phyloP scores from a whole-genome alignment of 1,140 invertebrate genomes.

The silkworm (Bombyx mori) region DNA sequence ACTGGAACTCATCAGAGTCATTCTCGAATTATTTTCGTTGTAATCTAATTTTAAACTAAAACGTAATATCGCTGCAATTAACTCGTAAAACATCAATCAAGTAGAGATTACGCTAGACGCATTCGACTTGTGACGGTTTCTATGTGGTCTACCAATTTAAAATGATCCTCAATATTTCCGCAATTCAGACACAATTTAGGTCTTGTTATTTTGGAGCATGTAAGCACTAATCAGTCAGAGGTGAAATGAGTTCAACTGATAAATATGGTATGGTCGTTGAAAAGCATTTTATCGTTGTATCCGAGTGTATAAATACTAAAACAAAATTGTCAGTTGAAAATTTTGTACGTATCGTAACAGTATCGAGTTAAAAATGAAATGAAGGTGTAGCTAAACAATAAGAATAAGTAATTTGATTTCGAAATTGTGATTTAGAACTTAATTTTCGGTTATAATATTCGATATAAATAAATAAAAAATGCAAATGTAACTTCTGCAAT shows the following conservation, averaged over 20 bases:
- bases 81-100: conserved; percentile 28
- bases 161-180: too few relatives aligned
- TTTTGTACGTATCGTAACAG: too few relatives aligned
- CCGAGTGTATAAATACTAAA: neutral
- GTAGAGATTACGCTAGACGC: conserved; percentile 25
- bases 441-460: too few relatives aligned
- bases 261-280: too few relatives aligned
- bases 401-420: too few relatives aligned
- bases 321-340: too few relatives aligned
- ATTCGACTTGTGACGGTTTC: conserved; percentile 34
- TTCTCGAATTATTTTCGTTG: neutral
- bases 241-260: conserved; percentile 35
- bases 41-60: conserved; percentile 6
- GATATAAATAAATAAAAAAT: too few relatives aligned
- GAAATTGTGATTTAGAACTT: too few relatives aligned
- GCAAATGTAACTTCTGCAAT: too few relatives aligned
- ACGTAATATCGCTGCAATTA: conserved; percentile 29
- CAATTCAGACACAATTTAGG: neutral
- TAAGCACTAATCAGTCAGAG: conserved; percentile 51
- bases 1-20: too few relatives aligned
- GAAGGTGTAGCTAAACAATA: too few relatives aligned
- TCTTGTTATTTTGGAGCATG: conserved; percentile 18
- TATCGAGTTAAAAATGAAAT: too few relatives aligned
- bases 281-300: neutral
- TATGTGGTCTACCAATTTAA: conserved; percentile 3